Evolutionary conservation across 1,140 invertebrate species (phyloP).

Genomic region (Rhopalosiphum maidis): DNA sequence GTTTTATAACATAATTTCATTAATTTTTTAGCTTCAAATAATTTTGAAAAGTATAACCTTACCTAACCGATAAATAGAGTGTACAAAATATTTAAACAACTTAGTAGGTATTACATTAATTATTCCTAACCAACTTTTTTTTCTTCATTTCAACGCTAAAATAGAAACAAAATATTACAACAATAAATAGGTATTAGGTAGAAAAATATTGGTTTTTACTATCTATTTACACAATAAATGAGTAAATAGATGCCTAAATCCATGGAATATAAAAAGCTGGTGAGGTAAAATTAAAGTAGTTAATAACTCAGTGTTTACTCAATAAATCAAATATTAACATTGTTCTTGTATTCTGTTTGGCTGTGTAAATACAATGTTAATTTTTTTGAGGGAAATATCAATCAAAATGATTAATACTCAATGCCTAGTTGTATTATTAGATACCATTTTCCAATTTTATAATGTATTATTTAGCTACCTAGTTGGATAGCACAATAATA

Average conservation of each 20-base stretch:
- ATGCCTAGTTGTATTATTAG: background rate
- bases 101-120: background rate
- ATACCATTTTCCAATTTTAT: background rate
- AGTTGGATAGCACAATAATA: background rate
- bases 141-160: background rate
- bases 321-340: background rate
- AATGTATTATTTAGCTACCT: background rate
- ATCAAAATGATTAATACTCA: background rate
- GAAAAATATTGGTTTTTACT: background rate
- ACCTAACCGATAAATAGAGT: background rate
- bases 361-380: constrained; percentile 23
- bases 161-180: background rate
- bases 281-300: background rate
- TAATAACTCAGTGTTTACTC: background rate
- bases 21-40: background rate
- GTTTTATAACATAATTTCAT: background rate
- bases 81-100: background rate
- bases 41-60: background rate
- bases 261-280: background rate
- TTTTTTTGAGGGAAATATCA: background rate
- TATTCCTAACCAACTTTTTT: background rate
- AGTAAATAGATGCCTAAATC: background rate
- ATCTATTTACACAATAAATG: background rate
- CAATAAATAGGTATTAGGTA: background rate
- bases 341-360: background rate